Evolutionary conservation across 2,888 invertebrate genomes (phyloP).

Genomic region (Venusia cambrica): DNA sequence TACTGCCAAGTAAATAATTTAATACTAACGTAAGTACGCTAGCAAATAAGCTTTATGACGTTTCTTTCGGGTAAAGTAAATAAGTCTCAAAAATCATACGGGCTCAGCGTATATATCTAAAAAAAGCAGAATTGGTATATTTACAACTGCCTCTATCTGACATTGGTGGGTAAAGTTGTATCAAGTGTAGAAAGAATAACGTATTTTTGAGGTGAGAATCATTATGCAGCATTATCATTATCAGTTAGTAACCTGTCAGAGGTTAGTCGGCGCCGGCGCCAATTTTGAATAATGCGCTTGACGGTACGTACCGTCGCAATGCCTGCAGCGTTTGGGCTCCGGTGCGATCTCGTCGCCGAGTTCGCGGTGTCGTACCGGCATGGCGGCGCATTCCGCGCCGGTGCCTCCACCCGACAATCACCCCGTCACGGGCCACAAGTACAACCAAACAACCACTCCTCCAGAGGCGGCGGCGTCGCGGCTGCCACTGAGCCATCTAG

Average conservation of each 20-base stretch:
- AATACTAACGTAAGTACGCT: no score
- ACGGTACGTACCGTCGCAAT: constrained; percentile 94
- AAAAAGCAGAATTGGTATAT: no score
- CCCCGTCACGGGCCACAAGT: constrained; percentile 55
- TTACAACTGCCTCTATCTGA: no score
- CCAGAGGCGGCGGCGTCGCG: constrained; percentile 74
- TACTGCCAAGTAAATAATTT: no score
- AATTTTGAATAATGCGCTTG: constrained; percentile 33
- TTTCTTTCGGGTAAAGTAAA: no score
- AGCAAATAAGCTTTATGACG: no score
- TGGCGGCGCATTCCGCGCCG: constrained; percentile 81
- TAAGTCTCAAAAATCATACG: no score
- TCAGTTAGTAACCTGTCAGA: constrained; percentile 10
- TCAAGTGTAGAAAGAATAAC: no score
- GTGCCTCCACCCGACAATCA: constrained; percentile 59
- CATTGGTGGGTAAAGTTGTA: no score
- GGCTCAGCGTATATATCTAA: no score
- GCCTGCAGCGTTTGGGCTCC: constrained; percentile 95
- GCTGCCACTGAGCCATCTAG: constrained; percentile 72
- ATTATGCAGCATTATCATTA: no score
- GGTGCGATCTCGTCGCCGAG: constrained; percentile 81
- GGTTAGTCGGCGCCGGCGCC: constrained; percentile 35
- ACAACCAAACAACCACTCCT: constrained; percentile 59
- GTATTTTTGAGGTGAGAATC: no score
- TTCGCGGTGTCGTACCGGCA: constrained; percentile 81